Conservation (phyloP, 2,797 vertebrate genomes). For the Danio choprae region DNA sequence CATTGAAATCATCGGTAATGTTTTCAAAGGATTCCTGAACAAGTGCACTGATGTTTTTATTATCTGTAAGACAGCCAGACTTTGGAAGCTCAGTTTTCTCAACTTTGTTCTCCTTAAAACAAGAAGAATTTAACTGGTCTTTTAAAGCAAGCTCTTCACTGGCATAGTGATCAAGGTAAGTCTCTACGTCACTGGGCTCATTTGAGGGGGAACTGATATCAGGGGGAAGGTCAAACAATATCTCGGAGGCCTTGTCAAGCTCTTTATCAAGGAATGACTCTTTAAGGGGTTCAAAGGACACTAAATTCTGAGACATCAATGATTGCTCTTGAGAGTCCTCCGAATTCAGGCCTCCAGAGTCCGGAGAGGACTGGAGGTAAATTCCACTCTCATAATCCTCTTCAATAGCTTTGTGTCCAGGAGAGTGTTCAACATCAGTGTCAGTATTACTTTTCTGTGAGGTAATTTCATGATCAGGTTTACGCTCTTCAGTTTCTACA, state of each 20-base stretch:
- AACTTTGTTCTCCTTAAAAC: slow-evolving; percentile 55
- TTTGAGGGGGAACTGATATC: slow-evolving; percentile 71
- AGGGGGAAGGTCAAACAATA: slow-evolving; percentile 65
- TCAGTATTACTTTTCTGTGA: slow-evolving; percentile 71
- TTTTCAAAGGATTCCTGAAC: slow-evolving; percentile 72
- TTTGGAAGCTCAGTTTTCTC: slow-evolving; percentile 54
- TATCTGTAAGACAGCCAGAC: slow-evolving; percentile 58
- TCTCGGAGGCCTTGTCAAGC: slow-evolving; percentile 63
- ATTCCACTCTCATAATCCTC: slow-evolving; percentile 50
- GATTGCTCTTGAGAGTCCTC: slow-evolving; percentile 51
- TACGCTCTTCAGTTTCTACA: slow-evolving; percentile 64
- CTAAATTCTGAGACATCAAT: slow-evolving; percentile 45
- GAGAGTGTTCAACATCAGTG: slow-evolving; percentile 70
- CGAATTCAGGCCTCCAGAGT: slow-evolving; percentile 31
- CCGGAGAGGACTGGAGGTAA: slow-evolving; percentile 12
- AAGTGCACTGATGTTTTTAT: slow-evolving; percentile 42
- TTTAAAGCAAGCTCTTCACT: slow-evolving; percentile 60
- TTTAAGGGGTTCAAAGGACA: slow-evolving; percentile 44
- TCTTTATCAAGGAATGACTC: slow-evolving; percentile 51
- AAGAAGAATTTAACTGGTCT: slow-evolving; percentile 58
- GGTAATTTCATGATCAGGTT: slow-evolving; percentile 71
- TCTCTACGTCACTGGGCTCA: slow-evolving; percentile 66
- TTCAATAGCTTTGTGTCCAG: slow-evolving; percentile 62
- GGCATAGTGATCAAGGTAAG: slow-evolving; percentile 56
- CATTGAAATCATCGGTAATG: slow-evolving; percentile 63